Percentiles rank a stretch among this genome's conserved stretches.
These are phyloP conservation scores for Typhlichthys subterraneus DNA, from an alignment of 2,797 vertebrate genomes.

Conservation along the genomic window DNA sequence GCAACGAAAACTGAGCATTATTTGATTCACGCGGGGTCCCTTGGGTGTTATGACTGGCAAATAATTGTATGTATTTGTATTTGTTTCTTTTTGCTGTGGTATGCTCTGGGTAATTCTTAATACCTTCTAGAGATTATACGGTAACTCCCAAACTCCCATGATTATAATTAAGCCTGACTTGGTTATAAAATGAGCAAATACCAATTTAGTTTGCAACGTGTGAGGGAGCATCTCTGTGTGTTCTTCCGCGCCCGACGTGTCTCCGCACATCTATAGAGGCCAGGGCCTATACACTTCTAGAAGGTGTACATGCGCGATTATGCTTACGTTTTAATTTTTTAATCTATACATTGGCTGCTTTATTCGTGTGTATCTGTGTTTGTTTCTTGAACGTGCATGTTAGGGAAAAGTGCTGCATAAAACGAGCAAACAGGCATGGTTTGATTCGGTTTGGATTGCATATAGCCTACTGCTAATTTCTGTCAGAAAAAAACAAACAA, in stretches of 20 bases:
- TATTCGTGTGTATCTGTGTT: conserved; percentile 13
- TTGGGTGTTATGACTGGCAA: conserved; percentile 73
- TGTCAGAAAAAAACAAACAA: conserved; percentile 56
- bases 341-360: conserved; percentile 33
- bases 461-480: conserved; percentile 55
- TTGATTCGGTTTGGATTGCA: conserved; percentile 50
- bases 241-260: conserved; percentile 40
- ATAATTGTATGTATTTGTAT: conserved; percentile 78
- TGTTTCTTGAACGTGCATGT: conserved; percentile 1
- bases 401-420: conserved; percentile 50
- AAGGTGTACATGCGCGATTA: conserved; percentile 40
- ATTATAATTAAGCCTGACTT: conserved; percentile 81
- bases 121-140: conserved; percentile 80
- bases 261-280: conserved; percentile 23
- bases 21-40: conserved; percentile 67
- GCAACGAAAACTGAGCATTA: conserved; percentile 65
- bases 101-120: conserved; percentile 78
- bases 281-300: no score
- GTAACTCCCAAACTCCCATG: conserved; percentile 81
- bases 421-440: conserved; percentile 49
- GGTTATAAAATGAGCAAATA: conserved; percentile 80
- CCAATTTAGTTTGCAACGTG: conserved; percentile 78
- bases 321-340: conserved; percentile 36
- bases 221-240: conserved; percentile 74
- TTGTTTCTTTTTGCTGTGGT: conserved; percentile 74